Base-by-base conservation (phyloP, 2,113 vertebrate genomes). In the Phylloscopus trochilus region DNA sequence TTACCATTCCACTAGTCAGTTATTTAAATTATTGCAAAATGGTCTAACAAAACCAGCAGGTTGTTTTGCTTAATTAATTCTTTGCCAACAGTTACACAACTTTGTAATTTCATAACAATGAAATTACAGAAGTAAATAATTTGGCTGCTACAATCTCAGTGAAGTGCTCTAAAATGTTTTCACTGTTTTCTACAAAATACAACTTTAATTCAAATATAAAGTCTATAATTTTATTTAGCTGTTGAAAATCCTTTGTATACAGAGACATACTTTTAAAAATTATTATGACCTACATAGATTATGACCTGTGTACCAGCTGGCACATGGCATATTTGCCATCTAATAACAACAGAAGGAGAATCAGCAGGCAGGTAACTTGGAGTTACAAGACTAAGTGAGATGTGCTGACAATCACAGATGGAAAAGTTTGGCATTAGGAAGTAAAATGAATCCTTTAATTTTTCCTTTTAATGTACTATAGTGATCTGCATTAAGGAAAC, bases 341-440 rank as follows among this genome's bases (percentile, higher is more conserved):
- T 93, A 93, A 86, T 90, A 95, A 95, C 81, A 95, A 89, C 97
- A 97, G 96, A 96, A 96, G 96, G 96, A 76, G 44, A 95, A 81
- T 89, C 95, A 96, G 96, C 96, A 97, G 95, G 96, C 92, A 92
- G 87, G 85, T 80, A 95, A 94, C 88, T 89, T 88, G 62, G 44
- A 95, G 66, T 77, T 90, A 86, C 70, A 95, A 82, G 86, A 90
- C 64, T 90, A 88, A 96, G 90, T 75, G 76, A 94, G 84, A 89
- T 59, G 74, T 62, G 78, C 81, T 93, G 83, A 92, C 85, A 95
- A 76, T 83, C 95, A 92, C 91, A 97, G 96, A 95, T 87, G 92
- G 92, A 95, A 74, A 92, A 92, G 24, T 18, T 85, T 97, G 91
- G 83, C 90, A 79, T 90, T 67, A 68, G 62, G 68, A 92, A 92